phyloP scores from a whole-genome alignment of 2,113 vertebrate species.

The Mus musculus region GRCm39 chr11:47270001-47270500 shows the following conservation, averaged over 20 bases:
- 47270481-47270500: not conserved
- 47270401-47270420: slow-evolving; percentile 75
- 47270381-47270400: slow-evolving; percentile 93
- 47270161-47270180: slow-evolving; percentile 75
- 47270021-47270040: slow-evolving; percentile 30
- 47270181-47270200: slow-evolving; percentile 89
- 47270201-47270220: slow-evolving; percentile 91
- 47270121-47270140: slow-evolving; percentile 72
- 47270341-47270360: slow-evolving; percentile 88
- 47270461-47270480: slow-evolving; percentile 49
- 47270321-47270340: slow-evolving; percentile 87
- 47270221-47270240: slow-evolving; percentile 92
- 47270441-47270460: slow-evolving; percentile 62
- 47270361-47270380: slow-evolving; percentile 91
- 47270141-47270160: slow-evolving; percentile 78
- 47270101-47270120: slow-evolving; percentile 30
- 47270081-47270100: slow-evolving; percentile 73
- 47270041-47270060: not conserved
- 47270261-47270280: slow-evolving; percentile 93
- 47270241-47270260: slow-evolving; percentile 94
- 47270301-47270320: slow-evolving; percentile 88
- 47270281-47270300: slow-evolving; percentile 87
- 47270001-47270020: not conserved
- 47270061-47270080: slow-evolving; percentile 71
- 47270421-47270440: slow-evolving; percentile 26